Percentiles rank a stretch among this genome's conserved stretches.
Conservation (phyloP, 2,797 vertebrate genomes). For the Pangasius macronema region DNA sequence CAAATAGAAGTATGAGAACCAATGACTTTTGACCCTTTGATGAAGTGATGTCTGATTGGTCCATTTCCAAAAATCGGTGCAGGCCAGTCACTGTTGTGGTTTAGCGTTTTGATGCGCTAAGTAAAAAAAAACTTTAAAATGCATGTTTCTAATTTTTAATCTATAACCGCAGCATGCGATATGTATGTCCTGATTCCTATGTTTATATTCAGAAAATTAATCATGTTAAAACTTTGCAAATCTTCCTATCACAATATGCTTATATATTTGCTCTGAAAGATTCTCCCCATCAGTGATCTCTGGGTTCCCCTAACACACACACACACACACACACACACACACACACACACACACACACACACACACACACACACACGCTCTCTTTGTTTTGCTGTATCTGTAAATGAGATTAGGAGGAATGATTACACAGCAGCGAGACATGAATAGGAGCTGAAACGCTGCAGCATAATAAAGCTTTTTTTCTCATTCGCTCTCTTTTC, state of each 20-base stretch:
- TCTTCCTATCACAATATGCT: neutral
- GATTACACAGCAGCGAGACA: conserved; percentile 47
- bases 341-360: neutral
- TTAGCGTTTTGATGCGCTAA: neutral
- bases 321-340: conserved; percentile 4
- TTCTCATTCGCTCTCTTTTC: neutral
- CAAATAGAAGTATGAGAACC: neutral
- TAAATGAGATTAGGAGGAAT: conserved; percentile 53
- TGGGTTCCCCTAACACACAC: conserved; percentile 30
- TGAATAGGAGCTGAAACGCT: conserved; percentile 40
- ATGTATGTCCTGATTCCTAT: neutral
- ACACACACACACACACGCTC: conserved; percentile 3
- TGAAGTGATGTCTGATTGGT: neutral
- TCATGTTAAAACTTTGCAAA: neutral
- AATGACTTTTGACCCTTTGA: neutral
- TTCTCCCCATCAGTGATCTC: conserved; percentile 19
- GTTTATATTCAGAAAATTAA: neutral
- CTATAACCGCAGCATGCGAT: neutral
- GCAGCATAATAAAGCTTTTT: conserved; percentile 24
- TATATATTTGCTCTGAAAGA: neutral
- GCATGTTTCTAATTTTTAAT: neutral
- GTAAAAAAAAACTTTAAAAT: neutral
- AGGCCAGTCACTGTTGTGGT: neutral
- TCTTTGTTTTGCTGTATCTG: conserved; percentile 45
- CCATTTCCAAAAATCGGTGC: neutral